These are phyloP conservation scores for Drosophila phalerata DNA, from an alignment of 2,888 invertebrate species.

Conservation along the genomic window DNA sequence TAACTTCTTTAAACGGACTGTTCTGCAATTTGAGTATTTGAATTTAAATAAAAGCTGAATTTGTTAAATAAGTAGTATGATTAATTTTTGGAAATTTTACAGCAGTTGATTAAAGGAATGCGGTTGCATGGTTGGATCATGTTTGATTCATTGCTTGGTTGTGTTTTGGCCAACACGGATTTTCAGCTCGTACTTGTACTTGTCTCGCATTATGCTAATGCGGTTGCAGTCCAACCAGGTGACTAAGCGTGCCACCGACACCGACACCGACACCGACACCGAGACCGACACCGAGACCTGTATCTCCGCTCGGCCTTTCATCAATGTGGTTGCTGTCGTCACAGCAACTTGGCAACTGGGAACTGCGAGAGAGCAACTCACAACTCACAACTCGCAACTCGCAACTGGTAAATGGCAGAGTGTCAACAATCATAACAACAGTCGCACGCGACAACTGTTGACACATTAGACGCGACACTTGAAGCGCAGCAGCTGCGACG, in stretches of 20 bases:
- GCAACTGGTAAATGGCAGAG: conserved; percentile 20
- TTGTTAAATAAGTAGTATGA: too few species aligned
- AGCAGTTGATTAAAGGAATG: conserved; percentile 4
- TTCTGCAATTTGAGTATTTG: too few species aligned
- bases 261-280: too few species aligned
- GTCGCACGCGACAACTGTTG: conserved; percentile 56
- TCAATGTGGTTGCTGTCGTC: conserved; percentile 14
- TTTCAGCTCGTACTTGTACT: background rate
- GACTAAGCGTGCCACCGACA: conserved; percentile 21
- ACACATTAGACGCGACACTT: conserved; percentile 33
- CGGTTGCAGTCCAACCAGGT: conserved; percentile 15
- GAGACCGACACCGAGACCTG: background rate
- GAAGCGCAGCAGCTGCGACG: conserved; percentile 5
- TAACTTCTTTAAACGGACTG: too few species aligned
- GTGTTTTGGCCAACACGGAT: conserved; percentile 20
- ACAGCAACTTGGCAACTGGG: conserved; percentile 15
- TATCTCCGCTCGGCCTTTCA: background rate
- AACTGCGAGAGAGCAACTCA: background rate
- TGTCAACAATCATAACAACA: conserved; percentile 38
- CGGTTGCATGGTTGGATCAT: background rate
- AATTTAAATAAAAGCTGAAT: too few species aligned
- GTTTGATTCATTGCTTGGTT: conserved; percentile 38
- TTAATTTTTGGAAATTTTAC: background rate
- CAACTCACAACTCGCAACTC: background rate
- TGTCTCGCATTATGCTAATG: conserved; percentile 23